Evolutionary conservation across 2,113 vertebrate species (phyloP), one percentile per base, ranked within the genome.

Genomic region (Peromyscus polionotus): DNA sequence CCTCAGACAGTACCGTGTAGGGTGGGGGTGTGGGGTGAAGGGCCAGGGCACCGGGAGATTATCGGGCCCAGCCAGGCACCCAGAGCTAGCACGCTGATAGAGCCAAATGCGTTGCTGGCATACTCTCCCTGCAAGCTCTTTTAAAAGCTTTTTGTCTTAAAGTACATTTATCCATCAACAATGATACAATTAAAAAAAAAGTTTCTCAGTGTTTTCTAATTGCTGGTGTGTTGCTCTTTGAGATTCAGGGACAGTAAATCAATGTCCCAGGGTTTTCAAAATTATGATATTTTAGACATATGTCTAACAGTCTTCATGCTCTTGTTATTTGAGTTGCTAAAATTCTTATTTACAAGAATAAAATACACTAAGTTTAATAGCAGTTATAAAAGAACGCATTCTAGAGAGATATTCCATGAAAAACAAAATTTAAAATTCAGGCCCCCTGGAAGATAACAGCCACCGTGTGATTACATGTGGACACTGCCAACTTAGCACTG

Each of bases 1-100:
- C 92, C 67, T 63, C 26, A 42, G 90, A 91, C 85, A 96, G 90
- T 93, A 81, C 93, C 96, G 94, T 72, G 70, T 39, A 72, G 90
- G 85, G 83, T 61, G 24, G 51, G 80, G 70, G 57, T 1, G 0
- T 39, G n/a, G 90, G 85, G 80, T 39, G 24, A 48, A 79, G 75
- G 63, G 63, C 10, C 0, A 59, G 48, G 76, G 48, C 48, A 19
- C 14, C 8, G 0, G 24, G 80, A 81, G 77, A 75, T 92, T 85
- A 88, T 89, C 91, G 45, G 59, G 61, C 48, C 4, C 5, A 17
- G 14, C 75, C 77, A 77, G 80, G 88, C 77, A 48, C 90, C 61
- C 2, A 0, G n/a, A 20, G 20, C 48, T 26, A 1, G 51, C 28
- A 2, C 48, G 54, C 57, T 63, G 77, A 77, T 48, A 75, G 79